Evolutionary conservation across 2,797 vertebrate genomes (phyloP).

Genomic region (Otus scops): DNA sequence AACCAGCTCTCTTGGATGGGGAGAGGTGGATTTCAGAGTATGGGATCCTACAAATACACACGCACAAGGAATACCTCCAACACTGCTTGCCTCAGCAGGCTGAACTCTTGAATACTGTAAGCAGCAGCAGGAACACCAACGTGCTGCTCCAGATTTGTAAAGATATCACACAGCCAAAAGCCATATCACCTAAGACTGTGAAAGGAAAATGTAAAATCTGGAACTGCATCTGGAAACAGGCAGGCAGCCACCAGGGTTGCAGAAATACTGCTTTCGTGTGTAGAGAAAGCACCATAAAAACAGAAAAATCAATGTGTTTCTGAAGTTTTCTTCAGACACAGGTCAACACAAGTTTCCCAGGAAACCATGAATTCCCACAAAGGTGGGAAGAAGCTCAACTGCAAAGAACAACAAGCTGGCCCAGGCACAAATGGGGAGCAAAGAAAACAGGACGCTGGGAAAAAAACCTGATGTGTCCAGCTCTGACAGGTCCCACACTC

Average conservation of each 20-base stretch:
- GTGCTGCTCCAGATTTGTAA: neutral
- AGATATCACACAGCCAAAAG: neutral
- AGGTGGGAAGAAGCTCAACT: neutral
- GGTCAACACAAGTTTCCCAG: constrained; percentile 23
- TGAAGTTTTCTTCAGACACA: constrained; percentile 1
- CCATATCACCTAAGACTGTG: neutral
- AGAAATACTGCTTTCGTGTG: neutral
- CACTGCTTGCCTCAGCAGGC: neutral
- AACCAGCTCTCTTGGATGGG: neutral
- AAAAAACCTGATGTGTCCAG: neutral
- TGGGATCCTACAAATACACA: neutral
- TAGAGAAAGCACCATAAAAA: neutral
- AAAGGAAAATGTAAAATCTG: neutral
- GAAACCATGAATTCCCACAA: neutral
- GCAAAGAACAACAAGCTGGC: neutral
- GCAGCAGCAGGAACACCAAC: neutral
- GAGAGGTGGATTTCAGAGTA: neutral
- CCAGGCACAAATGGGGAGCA: neutral
- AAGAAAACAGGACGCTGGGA: neutral
- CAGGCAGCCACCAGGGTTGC: neutral
- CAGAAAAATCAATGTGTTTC: neutral
- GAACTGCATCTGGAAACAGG: neutral
- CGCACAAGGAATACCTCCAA: neutral
- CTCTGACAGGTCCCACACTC: neutral
- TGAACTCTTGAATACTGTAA: neutral